Evolutionary conservation across 2,888 invertebrate genomes (phyloP).

Genomic region (Merodon equestris): DNA sequence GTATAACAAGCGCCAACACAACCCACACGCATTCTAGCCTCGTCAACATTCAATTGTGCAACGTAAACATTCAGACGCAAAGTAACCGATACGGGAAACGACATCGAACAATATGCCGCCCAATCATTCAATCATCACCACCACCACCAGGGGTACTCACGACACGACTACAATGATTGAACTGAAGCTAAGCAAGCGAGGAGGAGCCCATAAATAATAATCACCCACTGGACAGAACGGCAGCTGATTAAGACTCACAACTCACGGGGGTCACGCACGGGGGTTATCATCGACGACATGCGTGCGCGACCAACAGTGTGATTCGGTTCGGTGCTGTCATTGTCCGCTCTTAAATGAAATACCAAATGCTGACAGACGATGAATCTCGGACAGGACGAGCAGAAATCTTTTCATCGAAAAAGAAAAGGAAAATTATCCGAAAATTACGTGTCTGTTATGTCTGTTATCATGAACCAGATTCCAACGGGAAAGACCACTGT

Average conservation of each 20-base stretch:
- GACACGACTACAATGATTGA: too few species aligned
- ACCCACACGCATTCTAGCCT: conserved; percentile 26
- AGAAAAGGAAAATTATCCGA: conserved; percentile 44
- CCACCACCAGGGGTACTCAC: conserved; percentile 3
- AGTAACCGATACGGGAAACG: conserved; percentile 54
- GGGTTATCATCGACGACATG: conserved; percentile 55
- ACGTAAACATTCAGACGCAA: conserved; percentile 39
- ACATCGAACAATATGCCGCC: conserved; percentile 32
- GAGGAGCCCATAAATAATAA: conserved; percentile 55
- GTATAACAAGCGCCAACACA: background rate
- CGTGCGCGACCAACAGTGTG: conserved; percentile 49
- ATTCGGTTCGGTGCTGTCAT: too few species aligned
- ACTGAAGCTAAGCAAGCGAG: background rate
- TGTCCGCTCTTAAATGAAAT: too few species aligned
- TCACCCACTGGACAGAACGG: conserved; percentile 50
- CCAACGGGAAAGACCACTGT: conserved; percentile 21
- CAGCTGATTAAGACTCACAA: conserved; percentile 31
- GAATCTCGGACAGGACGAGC: background rate
- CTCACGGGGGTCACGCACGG: conserved; percentile 60
- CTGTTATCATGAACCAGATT: conserved; percentile 37
- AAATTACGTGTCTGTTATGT: conserved; percentile 55
- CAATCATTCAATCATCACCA: conserved; percentile 26
- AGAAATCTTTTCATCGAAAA: too few species aligned
- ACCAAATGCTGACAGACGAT: too few species aligned
- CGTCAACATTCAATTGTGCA: conserved; percentile 44